Evolutionary conservation across 2,888 invertebrate genomes (phyloP), one percentile per base, ranked within the genome.

Genomic region (Muschampia plurimacula): DNA sequence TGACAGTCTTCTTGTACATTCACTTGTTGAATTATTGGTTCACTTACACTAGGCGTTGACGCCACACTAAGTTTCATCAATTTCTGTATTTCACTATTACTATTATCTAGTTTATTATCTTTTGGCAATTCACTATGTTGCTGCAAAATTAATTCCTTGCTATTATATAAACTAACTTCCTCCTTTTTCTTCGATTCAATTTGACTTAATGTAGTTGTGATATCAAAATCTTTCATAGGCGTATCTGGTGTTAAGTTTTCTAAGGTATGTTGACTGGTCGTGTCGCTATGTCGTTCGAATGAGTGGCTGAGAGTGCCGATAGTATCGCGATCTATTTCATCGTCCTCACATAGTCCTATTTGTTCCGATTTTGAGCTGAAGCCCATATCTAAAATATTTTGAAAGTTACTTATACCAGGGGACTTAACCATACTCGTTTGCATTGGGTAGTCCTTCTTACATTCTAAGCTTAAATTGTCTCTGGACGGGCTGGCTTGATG

Each of bases 401-500:
- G 93, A 82, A 94, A 94, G 75, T 94, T 92, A 10, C 82, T 91
- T 39, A 94, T 94, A 49, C 93, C 93, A 0, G 93, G 94, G 0
- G 93, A 93, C 74, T 94, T 94, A 5, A 94, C 94, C 86, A 94
- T 86, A 75, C 88, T 89, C 8, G 90, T 91, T 76, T 88, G 93
- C 79, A 88, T 79, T 0, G 89, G 91, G 76, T 88, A 91, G 64
- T 93, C 93, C 75, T 90, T 93, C 77, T 93, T 93, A 78, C 93
- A 93, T 79, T 94, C 93, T 69, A 94, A 84, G 75, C 91, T 93
- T 44, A 93, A 80, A 75, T 91, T 91, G 77, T 95, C 95, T 74
- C 94, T 88, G 12, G 92, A 93, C 3, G 95, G 95, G 78, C 95
- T 95, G 44, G 95, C 94, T 75, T 95, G 95, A 75, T 95, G 94